These are phyloP conservation scores for Caenorhabditis brenneri DNA, from an alignment of 1,140 invertebrate genomes.

Conservation along the genomic window DNA sequence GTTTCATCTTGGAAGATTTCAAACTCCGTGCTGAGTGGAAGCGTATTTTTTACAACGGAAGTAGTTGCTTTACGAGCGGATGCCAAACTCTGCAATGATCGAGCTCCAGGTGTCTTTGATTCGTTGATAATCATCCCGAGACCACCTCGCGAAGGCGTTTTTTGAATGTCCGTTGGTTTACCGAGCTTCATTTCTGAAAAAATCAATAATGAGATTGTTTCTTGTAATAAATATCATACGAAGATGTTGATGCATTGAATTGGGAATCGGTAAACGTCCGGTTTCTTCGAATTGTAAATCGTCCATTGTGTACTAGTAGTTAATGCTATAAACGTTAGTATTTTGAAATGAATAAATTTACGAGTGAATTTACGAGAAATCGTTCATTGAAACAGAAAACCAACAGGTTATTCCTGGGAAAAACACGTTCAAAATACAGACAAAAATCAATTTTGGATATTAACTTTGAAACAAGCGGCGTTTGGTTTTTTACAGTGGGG, in stretches of 20 bases:
- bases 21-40: background rate
- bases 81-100: background rate
- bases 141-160: background rate
- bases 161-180: background rate
- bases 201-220: background rate
- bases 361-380: too few species aligned
- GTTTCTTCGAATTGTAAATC: background rate
- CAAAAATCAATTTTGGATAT: too few species aligned
- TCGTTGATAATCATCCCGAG: background rate
- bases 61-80: background rate
- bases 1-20: conserved; percentile 18
- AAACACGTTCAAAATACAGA: too few species aligned
- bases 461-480: too few species aligned
- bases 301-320: background rate
- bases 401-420: too few species aligned
- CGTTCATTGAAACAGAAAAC: too few species aligned
- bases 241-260: background rate
- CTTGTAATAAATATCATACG: background rate
- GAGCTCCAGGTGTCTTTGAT: conserved; percentile 6
- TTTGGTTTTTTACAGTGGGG: too few species aligned
- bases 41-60: background rate
- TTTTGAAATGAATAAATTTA: too few species aligned
- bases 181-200: conserved; percentile 10
- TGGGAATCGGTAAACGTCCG: background rate
- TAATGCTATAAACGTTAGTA: background rate